Percentiles rank a stretch among this genome's conserved stretches.
Conservation (phyloP, 2,888 invertebrate species). For the Pseudeuparius sepicola region DNA sequence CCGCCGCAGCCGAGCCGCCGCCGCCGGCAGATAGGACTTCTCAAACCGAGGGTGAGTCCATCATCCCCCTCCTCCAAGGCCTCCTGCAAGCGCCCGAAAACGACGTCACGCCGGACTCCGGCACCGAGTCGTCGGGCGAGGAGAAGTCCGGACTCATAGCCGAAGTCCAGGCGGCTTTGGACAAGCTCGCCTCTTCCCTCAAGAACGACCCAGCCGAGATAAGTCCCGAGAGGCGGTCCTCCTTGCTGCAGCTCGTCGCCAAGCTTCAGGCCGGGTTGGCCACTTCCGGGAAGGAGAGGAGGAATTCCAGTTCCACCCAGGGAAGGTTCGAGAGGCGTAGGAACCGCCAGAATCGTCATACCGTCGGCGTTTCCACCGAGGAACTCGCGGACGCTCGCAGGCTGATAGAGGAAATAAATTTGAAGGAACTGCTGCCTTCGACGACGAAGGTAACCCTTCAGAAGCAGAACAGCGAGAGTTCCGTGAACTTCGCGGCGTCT, state of each 20-base stretch:
- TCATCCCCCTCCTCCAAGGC: slow-evolving; percentile 58
- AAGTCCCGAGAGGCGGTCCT: slow-evolving; percentile 63
- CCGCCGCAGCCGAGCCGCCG: slow-evolving; percentile 35
- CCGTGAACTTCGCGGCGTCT: slow-evolving; percentile 28
- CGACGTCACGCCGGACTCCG: slow-evolving; percentile 48
- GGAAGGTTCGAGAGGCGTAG: slow-evolving; percentile 45
- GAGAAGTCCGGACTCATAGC: slow-evolving; percentile 46
- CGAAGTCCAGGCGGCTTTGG: slow-evolving; percentile 40
- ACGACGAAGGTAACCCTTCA: slow-evolving; percentile 29
- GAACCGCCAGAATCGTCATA: slow-evolving; percentile 61
- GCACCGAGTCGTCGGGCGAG: slow-evolving; percentile 62
- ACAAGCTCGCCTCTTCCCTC: slow-evolving; percentile 37
- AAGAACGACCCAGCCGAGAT: slow-evolving; percentile 37
- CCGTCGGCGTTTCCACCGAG: slow-evolving; percentile 73
- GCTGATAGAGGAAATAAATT: slow-evolving; percentile 56
- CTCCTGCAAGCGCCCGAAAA: slow-evolving; percentile 45
- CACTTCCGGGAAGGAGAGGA: slow-evolving; percentile 13
- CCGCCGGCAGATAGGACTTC: slow-evolving; percentile 19
- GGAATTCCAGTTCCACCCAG: slow-evolving; percentile 25
- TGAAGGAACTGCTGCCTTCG: slow-evolving; percentile 34
- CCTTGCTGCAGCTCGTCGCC: slow-evolving; percentile 62
- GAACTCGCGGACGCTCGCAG: slow-evolving; percentile 71
- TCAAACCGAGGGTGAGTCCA: slow-evolving; percentile 62
- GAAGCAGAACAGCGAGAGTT: slow-evolving; percentile 43
- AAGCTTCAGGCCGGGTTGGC: slow-evolving; percentile 50